Evolutionary conservation across 2,888 invertebrate species (phyloP).

Genomic region (Cephus runcator): DNA sequence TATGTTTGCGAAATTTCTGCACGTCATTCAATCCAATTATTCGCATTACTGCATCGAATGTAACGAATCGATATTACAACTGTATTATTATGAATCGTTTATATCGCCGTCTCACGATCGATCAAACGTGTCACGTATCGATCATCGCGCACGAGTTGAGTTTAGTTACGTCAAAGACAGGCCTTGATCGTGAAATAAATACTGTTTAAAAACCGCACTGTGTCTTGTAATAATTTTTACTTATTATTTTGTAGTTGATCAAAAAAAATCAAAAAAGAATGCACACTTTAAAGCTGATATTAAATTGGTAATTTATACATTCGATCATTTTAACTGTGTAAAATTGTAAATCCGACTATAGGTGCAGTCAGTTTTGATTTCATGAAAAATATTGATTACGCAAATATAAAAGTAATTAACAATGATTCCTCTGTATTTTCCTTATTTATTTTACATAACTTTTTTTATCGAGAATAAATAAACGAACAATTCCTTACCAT

Average conservation of each 20-base stretch:
- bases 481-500: too few relatives aligned
- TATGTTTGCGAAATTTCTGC: background rate
- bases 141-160: background rate
- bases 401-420: background rate
- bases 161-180: background rate
- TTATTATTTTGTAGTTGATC: background rate
- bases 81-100: background rate
- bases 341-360: background rate
- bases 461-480: too few relatives aligned
- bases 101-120: background rate
- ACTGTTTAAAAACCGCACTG: background rate
- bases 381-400: background rate
- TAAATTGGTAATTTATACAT: background rate
- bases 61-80: background rate
- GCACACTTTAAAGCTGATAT: background rate
- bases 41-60: background rate
- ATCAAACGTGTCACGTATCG: background rate
- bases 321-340: background rate
- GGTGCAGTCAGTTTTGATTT: background rate
- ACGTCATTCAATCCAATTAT: background rate
- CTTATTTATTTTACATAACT: too few relatives aligned
- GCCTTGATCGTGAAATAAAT: background rate
- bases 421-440: background rate
- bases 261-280: too few relatives aligned
- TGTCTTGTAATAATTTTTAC: background rate